phyloP scores from a whole-genome alignment of 1,140 invertebrate species.

The Hycleus cichorii region DNA sequence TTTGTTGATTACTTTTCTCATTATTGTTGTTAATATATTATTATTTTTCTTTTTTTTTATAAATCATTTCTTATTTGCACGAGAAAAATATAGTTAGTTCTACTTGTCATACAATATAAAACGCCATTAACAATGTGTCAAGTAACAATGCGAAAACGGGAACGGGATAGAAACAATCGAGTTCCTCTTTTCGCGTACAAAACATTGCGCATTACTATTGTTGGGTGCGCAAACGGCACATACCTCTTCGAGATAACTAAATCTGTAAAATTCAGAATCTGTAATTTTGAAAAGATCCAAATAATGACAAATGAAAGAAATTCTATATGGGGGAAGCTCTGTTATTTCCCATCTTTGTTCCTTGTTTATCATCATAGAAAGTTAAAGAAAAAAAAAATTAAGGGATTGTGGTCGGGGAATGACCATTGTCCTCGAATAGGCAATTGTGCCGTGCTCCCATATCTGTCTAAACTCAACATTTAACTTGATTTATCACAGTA shows the following conservation, averaged over 20 bases:
- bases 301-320: too few species aligned
- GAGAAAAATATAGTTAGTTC: slow-evolving; percentile 25
- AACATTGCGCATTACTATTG: slow-evolving; percentile 19
- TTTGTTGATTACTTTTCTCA: not conserved
- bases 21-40: slow-evolving; percentile 6
- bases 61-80: slow-evolving; percentile 14
- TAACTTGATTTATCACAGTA: slow-evolving; percentile 43
- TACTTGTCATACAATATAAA: slow-evolving; percentile 29
- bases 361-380: too few species aligned
- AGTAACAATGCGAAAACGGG: slow-evolving; percentile 21
- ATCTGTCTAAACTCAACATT: slow-evolving; percentile 35
- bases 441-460: too few species aligned
- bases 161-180: slow-evolving; percentile 12
- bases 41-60: slow-evolving; percentile 3
- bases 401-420: too few species aligned
- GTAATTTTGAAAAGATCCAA: too few species aligned
- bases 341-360: too few species aligned
- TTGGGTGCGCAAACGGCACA: slow-evolving; percentile 14
- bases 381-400: too few species aligned
- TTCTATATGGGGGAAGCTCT: too few species aligned
- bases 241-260: not conserved
- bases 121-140: slow-evolving; percentile 31
- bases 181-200: slow-evolving; percentile 15
- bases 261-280: too few species aligned
- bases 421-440: too few species aligned